Evolutionary conservation across 1,140 invertebrate species (phyloP), one percentile per base, ranked within the genome.

Genomic region (Probaryconus sp.): DNA sequence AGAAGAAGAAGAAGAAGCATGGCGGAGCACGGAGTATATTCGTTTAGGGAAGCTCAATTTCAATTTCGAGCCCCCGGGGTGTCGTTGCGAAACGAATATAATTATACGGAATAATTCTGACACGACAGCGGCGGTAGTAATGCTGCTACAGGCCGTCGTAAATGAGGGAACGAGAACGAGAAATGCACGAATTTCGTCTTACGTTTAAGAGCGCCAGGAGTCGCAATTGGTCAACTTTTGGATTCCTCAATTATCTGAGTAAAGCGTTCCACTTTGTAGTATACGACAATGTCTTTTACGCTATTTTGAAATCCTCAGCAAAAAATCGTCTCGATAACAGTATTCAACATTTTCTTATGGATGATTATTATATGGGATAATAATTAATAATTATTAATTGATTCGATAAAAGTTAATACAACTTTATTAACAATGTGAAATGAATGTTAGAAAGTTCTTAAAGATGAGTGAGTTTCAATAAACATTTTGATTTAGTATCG

Each of bases 41-140:
- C 79, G 76, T 79, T 78, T 76, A 81, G 77, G 83, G 82, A 83
- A 83, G 83, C 82, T 87, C 85, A 87, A 87, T 88, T 88, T 88
- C 86, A 88, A 88, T 88, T 87, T 88, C 82, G 78, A 85, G 84
- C 80, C 85, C 81, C 86, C 70, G 68, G 85, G 83, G 85, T 85
- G 83, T 87, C 85, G 83, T 88, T 87, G 80, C 81, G 80, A 85
- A 87, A 87, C 84, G 85, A 87, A 88, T 88, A 88, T 87, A 88
- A 87, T 88, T 87, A 87, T 88, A 86, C 85, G 81, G 79, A 87
- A 88, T 88, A 87, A 88, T 88, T 87, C 82, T 87, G 84, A 86
- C 82, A 79, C 79, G 78, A 63, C 68, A 76, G 50, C 64, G 55
- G 64, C 43, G 56, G 60, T 50, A 16, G 55, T 75, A 61, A 50